Evolutionary conservation across 2,797 vertebrate species (phyloP), one percentile per base, ranked within the genome.

Genomic region (Crax fasciolata): DNA sequence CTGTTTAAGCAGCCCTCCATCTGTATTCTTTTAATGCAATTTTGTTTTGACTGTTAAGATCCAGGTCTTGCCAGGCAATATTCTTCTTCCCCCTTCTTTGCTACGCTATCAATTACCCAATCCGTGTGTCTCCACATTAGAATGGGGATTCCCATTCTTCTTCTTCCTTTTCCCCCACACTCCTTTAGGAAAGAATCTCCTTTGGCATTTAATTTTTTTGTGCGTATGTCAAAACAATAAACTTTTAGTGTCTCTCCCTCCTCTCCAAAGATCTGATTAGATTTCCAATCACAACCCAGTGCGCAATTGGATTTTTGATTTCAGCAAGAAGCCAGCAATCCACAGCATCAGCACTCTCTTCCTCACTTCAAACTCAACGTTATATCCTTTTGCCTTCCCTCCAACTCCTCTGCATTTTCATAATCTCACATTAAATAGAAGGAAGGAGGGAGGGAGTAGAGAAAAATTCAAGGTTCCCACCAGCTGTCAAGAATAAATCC

Each of bases 251-350:
- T 66, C 84, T 96, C 91, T 84, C 89, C 41, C 87, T 91, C 96
- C 62, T 93, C 90, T 97, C 96, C 98, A 84, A 97, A 97, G 97
- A 98, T 98, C 98, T 98, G 98, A 99, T 99, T 99, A 98, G 98
- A 98, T 99, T 99, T 99, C 98, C 98, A 98, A 98, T 99, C 99
- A 99, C 99, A 99, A 98, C 98, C 98, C 98, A 98, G 99, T 99
- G 99, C 99, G 98, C 98, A 98, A 98, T 96, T 96, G 98, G 97
- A 97, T 97, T 97, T 97, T 97, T 97, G 86, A 96, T 97, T 97
- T 97, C 95, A 97, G 97, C 96, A 89, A 87, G 92, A 93, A 90
- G 95, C 89, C 96, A 94, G 97, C 89, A 93, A 94, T 89, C 94
- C 96, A 94, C 96, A 89, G 92, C 93, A 87, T 79, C 95, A 90